Evolutionary conservation across 2,797 vertebrate genomes (phyloP).

Genomic region (Lemur catta): DNA sequence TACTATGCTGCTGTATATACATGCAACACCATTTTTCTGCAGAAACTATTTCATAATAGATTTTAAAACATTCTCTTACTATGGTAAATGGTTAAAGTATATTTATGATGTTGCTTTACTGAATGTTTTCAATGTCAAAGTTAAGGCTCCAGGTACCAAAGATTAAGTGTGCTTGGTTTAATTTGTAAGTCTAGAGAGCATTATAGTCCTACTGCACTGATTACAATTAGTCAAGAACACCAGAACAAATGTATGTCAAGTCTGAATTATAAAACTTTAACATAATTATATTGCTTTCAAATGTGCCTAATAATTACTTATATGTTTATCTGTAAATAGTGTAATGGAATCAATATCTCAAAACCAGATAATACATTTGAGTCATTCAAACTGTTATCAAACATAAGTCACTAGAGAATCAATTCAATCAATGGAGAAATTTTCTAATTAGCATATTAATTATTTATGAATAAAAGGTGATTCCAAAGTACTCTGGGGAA

Average conservation of each 20-base stretch:
- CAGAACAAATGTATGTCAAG: constrained; percentile 10
- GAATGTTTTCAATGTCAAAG: constrained; percentile 43
- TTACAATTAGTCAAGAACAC: constrained; percentile 56
- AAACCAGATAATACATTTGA: constrained; percentile 57
- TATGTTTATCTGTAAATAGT: constrained; percentile 58
- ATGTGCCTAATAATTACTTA: constrained; percentile 55
- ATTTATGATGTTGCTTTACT: not conserved
- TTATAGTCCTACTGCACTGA: not conserved
- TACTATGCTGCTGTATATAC: not conserved
- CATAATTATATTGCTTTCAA: constrained; percentile 55
- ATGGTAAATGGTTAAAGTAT: not conserved
- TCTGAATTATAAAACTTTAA: constrained; percentile 58
- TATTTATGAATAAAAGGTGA: constrained; percentile 69
- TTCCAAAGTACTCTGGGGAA: constrained; percentile 54
- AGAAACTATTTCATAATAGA: constrained; percentile 35
- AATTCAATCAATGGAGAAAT: constrained; percentile 62
- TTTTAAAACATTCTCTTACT: constrained; percentile 37
- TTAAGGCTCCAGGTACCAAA: not conserved
- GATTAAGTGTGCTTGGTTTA: not conserved
- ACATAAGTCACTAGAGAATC: constrained; percentile 41
- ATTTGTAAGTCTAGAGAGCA: constrained; percentile 19
- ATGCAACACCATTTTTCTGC: constrained; percentile 1
- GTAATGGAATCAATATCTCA: constrained; percentile 57
- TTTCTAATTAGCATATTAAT: constrained; percentile 75
- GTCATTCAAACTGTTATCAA: constrained; percentile 55